phyloP scores from a whole-genome alignment of 2,113 vertebrate genomes.

The Anhinga rufa region DNA sequence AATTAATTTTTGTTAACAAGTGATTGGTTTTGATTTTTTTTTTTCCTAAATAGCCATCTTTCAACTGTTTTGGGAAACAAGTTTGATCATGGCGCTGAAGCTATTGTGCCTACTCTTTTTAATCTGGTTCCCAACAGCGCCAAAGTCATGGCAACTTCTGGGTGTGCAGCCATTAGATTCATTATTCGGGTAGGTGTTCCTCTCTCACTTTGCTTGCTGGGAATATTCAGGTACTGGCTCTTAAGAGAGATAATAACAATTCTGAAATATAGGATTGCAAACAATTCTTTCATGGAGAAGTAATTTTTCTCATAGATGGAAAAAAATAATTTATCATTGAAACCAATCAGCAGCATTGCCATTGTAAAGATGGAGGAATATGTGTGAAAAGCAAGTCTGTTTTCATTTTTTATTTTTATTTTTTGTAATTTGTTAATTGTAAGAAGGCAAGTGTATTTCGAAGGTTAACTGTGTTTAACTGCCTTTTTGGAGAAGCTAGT shows the following conservation, averaged over 20 bases:
- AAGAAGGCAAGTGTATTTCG: background rate
- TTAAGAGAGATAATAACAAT: background rate
- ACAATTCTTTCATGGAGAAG: background rate
- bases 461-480: background rate
- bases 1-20: background rate
- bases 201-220: background rate
- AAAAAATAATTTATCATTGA: background rate
- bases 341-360: background rate
- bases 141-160: constrained; percentile 95
- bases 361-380: background rate
- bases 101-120: constrained; percentile 94
- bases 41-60: constrained; percentile 78
- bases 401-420: background rate
- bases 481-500: background rate
- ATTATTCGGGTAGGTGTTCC: constrained; percentile 86
- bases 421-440: background rate
- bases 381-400: background rate
- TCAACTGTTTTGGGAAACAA: constrained; percentile 93
- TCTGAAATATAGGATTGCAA: background rate
- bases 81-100: constrained; percentile 96
- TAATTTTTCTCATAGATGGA: background rate
- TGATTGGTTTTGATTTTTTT: background rate
- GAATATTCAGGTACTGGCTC: background rate
- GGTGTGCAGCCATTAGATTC: constrained; percentile 91
- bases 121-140: constrained; percentile 97